Conservation (phyloP, 2,113 vertebrate genomes). For the Tricholaema leucomelas region DNA sequence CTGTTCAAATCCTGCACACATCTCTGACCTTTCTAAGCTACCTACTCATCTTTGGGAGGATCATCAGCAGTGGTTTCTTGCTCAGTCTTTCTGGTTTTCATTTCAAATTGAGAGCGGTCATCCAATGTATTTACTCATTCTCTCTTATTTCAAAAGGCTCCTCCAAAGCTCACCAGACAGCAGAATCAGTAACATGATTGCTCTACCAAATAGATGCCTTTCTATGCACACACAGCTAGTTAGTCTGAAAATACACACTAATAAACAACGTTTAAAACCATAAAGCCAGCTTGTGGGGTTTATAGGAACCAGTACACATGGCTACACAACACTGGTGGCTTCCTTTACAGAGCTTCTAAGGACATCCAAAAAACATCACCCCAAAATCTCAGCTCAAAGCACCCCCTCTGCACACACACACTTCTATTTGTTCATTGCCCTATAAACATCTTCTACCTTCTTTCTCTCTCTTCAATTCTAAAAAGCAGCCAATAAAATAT, state of each 20-base stretch:
- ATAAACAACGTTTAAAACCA: neutral
- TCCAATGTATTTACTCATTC: neutral
- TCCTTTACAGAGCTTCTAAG: neutral
- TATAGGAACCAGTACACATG: neutral
- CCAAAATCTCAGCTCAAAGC: neutral
- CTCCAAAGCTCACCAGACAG: neutral
- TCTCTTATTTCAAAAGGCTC: neutral
- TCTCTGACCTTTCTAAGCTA: neutral
- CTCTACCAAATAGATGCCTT: neutral
- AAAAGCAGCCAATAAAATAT: neutral
- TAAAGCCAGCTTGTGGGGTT: neutral
- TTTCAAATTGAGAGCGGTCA: neutral
- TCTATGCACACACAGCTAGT: neutral
- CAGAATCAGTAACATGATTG: neutral
- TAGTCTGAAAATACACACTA: neutral
- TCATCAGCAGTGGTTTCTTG: neutral
- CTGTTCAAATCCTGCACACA: neutral
- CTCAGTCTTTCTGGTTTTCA: neutral
- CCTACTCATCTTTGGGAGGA: neutral
- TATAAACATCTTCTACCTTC: neutral
- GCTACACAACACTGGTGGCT: neutral
- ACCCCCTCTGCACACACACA: no score
- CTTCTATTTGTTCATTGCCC: neutral
- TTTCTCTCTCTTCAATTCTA: neutral
- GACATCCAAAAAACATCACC: fast-evolving